Conservation (phyloP, 2,888 invertebrate genomes). For the Archaeoteleia sp. region DNA sequence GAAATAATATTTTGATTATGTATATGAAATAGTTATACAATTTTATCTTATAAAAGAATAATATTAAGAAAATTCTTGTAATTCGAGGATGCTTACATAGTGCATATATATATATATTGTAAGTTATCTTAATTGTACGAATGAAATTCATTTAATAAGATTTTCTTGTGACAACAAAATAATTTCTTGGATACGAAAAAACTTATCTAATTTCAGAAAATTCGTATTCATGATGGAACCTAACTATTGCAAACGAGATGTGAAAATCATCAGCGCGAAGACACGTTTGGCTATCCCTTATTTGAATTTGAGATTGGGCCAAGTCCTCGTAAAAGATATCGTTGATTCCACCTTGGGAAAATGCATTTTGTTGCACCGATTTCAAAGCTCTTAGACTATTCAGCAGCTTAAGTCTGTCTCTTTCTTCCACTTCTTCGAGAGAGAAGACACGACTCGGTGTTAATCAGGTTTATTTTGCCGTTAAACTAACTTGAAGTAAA, state of each 20-base stretch:
- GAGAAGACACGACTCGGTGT: constrained; percentile 40
- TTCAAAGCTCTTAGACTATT: constrained; percentile 51
- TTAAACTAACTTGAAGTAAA: constrained; percentile 47
- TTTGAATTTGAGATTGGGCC: constrained; percentile 72
- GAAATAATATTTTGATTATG: too few species aligned
- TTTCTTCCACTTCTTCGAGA: constrained; percentile 15
- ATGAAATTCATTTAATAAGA: constrained; percentile 15
- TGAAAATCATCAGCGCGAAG: constrained; percentile 59
- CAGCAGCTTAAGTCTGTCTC: constrained; percentile 43
- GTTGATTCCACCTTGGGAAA: constrained; percentile 54
- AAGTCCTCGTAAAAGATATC: constrained; percentile 62
- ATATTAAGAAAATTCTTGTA: too few species aligned
- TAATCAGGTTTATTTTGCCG: constrained; percentile 50
- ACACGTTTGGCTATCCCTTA: constrained; percentile 57
- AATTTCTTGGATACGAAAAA: constrained; percentile 25
- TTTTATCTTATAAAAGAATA: too few species aligned
- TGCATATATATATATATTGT: too few species aligned
- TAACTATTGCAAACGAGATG: constrained; percentile 62
- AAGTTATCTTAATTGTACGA: too few species aligned
- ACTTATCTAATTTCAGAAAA: constrained; percentile 40
- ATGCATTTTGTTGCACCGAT: constrained; percentile 63
- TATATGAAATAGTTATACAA: too few species aligned
- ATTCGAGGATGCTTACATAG: too few species aligned
- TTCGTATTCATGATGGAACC: constrained; percentile 52
- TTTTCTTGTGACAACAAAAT: constrained; percentile 31